Conservation (phyloP, 2,113 vertebrate genomes). For the Microcebus ravelobensis region DNA sequence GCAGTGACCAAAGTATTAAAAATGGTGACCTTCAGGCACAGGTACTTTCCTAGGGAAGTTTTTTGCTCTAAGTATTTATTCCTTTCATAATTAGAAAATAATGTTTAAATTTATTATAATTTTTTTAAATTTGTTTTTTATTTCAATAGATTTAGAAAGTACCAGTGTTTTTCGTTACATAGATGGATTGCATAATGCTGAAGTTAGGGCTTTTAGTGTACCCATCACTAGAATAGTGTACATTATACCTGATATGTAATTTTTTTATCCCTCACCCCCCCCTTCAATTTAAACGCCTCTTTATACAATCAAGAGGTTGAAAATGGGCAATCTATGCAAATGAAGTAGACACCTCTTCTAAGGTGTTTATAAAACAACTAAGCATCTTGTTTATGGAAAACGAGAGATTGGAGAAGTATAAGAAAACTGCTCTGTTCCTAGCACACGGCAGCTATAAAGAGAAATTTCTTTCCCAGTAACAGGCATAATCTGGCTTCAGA, state of each 20-base stretch:
- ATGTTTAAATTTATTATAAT: not conserved
- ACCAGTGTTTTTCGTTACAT: too few species aligned
- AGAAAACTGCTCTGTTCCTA: not conserved
- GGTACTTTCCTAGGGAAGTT: not conserved
- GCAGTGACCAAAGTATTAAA: not conserved
- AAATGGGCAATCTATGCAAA: not conserved
- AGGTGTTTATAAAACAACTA: not conserved
- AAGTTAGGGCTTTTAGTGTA: too few species aligned
- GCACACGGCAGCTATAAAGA: not conserved
- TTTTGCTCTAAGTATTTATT: not conserved
- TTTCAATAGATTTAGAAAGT: not conserved
- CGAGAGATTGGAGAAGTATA: not conserved
- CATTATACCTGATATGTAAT: too few species aligned
- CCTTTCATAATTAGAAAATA: not conserved
- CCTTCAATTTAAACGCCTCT: not conserved
- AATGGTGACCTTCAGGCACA: not conserved
- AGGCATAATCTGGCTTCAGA: not conserved
- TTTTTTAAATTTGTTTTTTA: not conserved
- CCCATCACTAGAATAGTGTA: too few species aligned
- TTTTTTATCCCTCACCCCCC: too few species aligned
- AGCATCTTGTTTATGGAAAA: not conserved
- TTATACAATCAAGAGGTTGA: not conserved
- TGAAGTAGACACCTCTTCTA: not conserved
- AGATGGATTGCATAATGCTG: too few species aligned
- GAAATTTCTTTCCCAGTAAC: not conserved